Evolutionary conservation across 2,888 invertebrate genomes (phyloP), one percentile per base, ranked within the genome.

Genomic region (Seladonia tumulorum): DNA sequence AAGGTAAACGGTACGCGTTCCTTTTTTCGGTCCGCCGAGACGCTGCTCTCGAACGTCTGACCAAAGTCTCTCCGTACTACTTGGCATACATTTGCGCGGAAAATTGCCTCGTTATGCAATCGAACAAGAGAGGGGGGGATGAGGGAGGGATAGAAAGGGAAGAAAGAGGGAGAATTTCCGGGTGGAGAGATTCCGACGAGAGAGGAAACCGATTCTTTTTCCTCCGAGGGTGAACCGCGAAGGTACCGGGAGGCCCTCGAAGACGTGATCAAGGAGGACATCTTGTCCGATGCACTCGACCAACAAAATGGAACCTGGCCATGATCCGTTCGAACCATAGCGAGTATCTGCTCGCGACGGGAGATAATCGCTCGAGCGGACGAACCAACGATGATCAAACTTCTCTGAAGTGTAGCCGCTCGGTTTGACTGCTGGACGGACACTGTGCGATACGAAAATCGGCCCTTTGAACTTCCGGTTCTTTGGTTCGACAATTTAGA

Each of bases 201-300:
- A 39, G 53, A 42, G 18, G 25, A n/a, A 68, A 70, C 35, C 39
- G 18, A 42, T 70, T 29, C 77, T 70, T 53, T 70, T 49, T 39
- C 39, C 66, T 22, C 7, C 16, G 39, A 77, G 47, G 75, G 53
- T 39, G 76, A 76, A 88, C 76, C 78, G n/a, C 70, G 53, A 72
- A 53, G 49, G 57, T 53, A 68, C 25, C 63, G 77, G 82, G n/a
- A n/a, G 78, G 47, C 72, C 42, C 79, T 87, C 73, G 76, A 79
- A 76, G 73, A 83, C 82, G 66, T 79, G 89, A 89, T 87, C 81
- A 89, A 89, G 79, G 84, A 77, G 81, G 87, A 80, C 87, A 85
- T 88, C 89, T 88, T 85, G 82, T 85, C 74, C 81, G 63, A 76
- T 75, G 60, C 78, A 87, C 87, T 83, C 82, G 79, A 87, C 87